These are phyloP conservation scores for Anadara kagoshimensis DNA, from an alignment of 1,140 invertebrate species.

Conservation along the genomic window DNA sequence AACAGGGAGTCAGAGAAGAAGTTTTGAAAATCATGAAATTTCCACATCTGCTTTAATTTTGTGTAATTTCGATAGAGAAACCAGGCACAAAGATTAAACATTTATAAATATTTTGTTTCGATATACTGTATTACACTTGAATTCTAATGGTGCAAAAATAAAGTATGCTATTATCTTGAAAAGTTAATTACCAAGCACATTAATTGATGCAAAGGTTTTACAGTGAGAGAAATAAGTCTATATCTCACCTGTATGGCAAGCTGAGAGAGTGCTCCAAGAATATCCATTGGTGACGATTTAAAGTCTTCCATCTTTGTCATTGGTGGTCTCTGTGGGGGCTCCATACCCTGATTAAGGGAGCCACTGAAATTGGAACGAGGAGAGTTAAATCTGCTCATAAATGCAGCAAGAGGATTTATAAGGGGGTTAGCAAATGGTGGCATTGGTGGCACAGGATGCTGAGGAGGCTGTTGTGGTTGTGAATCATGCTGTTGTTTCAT, in stretches of 20 bases:
- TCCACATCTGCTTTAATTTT: no score
- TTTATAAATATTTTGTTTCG: no score
- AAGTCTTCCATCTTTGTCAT: slow-evolving; percentile 33
- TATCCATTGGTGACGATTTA: slow-evolving; percentile 32
- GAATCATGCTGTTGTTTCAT: background rate
- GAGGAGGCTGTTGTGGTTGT: slow-evolving; percentile 8
- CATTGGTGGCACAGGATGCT: slow-evolving; percentile 3
- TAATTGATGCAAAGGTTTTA: no score
- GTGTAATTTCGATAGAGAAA: no score
- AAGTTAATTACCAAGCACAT: no score
- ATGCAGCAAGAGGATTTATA: background rate
- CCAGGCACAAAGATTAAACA: no score
- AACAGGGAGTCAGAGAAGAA: no score
- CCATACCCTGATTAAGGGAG: slow-evolving; percentile 9
- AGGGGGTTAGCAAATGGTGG: slow-evolving; percentile 11
- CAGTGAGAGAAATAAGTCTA: background rate
- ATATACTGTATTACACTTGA: no score
- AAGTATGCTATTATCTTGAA: no score
- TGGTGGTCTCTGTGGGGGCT: slow-evolving; percentile 1
- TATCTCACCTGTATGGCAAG: slow-evolving; percentile 53
- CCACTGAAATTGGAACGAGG: background rate
- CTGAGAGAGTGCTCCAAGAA: slow-evolving; percentile 48
- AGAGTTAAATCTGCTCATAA: slow-evolving; percentile 6
- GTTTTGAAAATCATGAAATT: no score
- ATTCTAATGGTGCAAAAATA: no score